A percentile compares a stretch with the other conserved stretches of the same genome.
These are phyloP conservation scores for Cyphomyrus discorhynchus DNA, from an alignment of 2,113 vertebrate genomes.

Conservation along the genomic window DNA sequence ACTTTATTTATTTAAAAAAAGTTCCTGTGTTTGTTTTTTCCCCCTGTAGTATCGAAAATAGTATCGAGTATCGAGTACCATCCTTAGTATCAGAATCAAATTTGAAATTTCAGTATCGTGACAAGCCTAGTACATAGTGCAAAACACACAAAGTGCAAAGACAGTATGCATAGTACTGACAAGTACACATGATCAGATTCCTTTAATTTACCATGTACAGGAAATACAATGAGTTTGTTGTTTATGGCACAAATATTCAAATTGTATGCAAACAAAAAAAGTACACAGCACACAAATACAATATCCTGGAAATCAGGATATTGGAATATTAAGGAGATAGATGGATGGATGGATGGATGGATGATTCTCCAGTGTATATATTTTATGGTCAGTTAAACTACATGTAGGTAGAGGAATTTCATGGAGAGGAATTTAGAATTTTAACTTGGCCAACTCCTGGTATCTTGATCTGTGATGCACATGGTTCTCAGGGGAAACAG, in stretches of 20 bases:
- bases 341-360: neutral
- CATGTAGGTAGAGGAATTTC: neutral
- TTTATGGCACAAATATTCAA: neutral
- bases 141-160: neutral
- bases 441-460: neutral
- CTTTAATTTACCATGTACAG: neutral
- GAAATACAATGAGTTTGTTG: neutral
- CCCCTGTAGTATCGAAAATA: too few species aligned
- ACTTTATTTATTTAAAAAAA: too few species aligned
- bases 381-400: neutral
- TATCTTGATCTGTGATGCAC: neutral
- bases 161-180: neutral
- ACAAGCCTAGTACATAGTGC: neutral
- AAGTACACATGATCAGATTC: neutral
- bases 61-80: too few species aligned
- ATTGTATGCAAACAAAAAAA: neutral
- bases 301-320: neutral
- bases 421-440: neutral
- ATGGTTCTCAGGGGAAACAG: neutral
- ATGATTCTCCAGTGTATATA: neutral
- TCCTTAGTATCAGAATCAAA: too few species aligned
- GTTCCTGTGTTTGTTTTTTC: too few species aligned
- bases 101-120: too few species aligned
- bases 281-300: neutral
- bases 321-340: too few species aligned